phyloP scores from a whole-genome alignment of 2,888 invertebrate species.

The Ctena decussata region DNA sequence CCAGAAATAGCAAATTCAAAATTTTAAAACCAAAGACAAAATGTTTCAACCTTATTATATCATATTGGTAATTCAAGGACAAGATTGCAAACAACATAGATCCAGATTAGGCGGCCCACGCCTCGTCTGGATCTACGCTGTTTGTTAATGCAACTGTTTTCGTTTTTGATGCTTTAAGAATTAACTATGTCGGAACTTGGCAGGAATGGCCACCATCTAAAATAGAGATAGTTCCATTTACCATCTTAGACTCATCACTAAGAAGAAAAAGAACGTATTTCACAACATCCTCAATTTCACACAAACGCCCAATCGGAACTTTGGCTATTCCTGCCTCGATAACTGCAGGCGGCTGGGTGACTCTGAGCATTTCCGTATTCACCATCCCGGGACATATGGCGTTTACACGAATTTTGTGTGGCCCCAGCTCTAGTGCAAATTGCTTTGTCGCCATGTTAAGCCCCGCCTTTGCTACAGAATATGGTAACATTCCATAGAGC shows the following conservation, averaged over 20 bases:
- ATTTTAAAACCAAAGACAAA: too few relatives aligned
- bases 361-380: constrained; percentile 94
- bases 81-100: too few relatives aligned
- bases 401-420: too few relatives aligned
- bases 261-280: constrained; percentile 13
- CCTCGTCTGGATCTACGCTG: too few relatives aligned
- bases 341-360: constrained; percentile 92
- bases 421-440: too few relatives aligned
- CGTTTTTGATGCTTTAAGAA: too few relatives aligned
- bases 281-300: constrained; percentile 86
- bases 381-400: constrained; percentile 97
- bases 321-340: constrained; percentile 91
- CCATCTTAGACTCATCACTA: constrained; percentile 26
- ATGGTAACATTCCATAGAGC: constrained; percentile 92
- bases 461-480: constrained; percentile 95
- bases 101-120: too few relatives aligned
- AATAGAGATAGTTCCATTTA: constrained; percentile 6
- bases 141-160: too few relatives aligned
- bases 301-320: constrained; percentile 93
- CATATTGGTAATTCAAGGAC: too few relatives aligned
- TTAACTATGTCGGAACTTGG: too few relatives aligned
- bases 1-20: too few relatives aligned
- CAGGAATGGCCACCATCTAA: not conserved
- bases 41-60: too few relatives aligned
- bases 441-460: constrained; percentile 93